Base-by-base conservation (phyloP, 2,113 vertebrate genomes). In the Periophthalmus modestus region DNA sequence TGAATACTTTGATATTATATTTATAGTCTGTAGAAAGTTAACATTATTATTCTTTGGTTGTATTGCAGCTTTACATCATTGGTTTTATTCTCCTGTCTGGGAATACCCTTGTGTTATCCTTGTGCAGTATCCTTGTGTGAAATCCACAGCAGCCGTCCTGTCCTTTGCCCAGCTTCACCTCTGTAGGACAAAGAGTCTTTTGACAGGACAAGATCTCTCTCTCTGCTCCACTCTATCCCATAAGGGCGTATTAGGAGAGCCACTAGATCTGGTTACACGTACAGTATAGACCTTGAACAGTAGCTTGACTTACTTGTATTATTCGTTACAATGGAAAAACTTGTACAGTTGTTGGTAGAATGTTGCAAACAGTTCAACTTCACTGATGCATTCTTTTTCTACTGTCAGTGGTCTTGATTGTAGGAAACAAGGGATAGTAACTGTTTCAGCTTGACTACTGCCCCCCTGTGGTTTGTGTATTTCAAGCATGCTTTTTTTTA, bases 101-200 rank as follows among this genome's bases (percentile, higher is more conserved):
- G 65, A 78, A 65, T 65, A 65, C 62, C 59, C 52, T 50, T 73
- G 28, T 73, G 33, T 36, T 65, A 65, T 65, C 59, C 52, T 63
- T 73, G 72, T 66, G 72, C 66, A 57, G 72, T 74, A 28, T 39
- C 15, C 1, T 21, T 80, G 77, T 74, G 5, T 84, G 24, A 48
- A 72, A 68, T 74, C 19, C n/a, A 66, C n/a, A 71, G 78, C 21
- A 7, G 15, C 66, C 62, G 33, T 79, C 33, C 0, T 83, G 82
- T 88, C 80, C 80, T 84, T 78, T 77, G 74, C 68, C 83, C 67
- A 74, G 78, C 70, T 80, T 87, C 80, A 82, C 72, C 87, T 88
- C 71, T 71, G 46, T 0, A 67, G 75, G 73, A 92, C 87, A 92
- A 91, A 89, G 79, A 67, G 66, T 87, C 88, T 89, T 91, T 90